These are phyloP conservation scores for Cnemophilus loriae DNA, from an alignment of 2,113 vertebrate genomes.

Conservation along the genomic window DNA sequence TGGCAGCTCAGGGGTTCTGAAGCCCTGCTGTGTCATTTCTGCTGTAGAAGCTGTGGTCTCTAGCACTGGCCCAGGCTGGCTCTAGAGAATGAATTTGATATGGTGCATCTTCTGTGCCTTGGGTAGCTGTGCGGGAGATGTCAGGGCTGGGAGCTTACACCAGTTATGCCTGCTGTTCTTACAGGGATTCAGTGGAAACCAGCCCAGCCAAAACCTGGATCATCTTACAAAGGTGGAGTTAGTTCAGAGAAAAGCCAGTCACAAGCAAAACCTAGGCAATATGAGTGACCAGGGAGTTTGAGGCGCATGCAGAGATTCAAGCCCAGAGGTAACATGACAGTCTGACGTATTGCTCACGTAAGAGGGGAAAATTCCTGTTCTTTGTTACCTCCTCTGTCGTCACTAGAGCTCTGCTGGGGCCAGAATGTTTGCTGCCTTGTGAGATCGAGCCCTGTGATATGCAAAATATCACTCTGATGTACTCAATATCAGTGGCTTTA, in stretches of 20 bases:
- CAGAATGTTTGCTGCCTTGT: not conserved
- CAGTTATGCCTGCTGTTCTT: rapidly evolving
- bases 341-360: rapidly evolving
- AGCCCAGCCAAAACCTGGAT: not conserved
- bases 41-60: not conserved
- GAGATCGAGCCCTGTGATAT: not conserved
- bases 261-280: not conserved
- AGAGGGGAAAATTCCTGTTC: not conserved
- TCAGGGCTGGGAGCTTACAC: not conserved
- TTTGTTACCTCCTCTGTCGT: not conserved
- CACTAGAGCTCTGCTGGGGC: not conserved
- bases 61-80: not conserved
- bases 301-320: not conserved
- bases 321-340: not conserved
- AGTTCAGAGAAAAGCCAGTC: not conserved
- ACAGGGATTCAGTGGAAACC: not conserved
- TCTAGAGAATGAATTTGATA: not conserved
- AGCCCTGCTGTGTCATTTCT: not conserved
- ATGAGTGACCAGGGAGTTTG: not conserved
- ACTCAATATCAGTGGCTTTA: not conserved
- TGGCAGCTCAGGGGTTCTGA: not conserved
- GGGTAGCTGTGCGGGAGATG: not conserved
- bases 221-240: not conserved
- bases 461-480: not conserved
- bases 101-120: not conserved